Base-by-base conservation (phyloP, 2,797 vertebrate species). In the Agapornis canus region DNA sequence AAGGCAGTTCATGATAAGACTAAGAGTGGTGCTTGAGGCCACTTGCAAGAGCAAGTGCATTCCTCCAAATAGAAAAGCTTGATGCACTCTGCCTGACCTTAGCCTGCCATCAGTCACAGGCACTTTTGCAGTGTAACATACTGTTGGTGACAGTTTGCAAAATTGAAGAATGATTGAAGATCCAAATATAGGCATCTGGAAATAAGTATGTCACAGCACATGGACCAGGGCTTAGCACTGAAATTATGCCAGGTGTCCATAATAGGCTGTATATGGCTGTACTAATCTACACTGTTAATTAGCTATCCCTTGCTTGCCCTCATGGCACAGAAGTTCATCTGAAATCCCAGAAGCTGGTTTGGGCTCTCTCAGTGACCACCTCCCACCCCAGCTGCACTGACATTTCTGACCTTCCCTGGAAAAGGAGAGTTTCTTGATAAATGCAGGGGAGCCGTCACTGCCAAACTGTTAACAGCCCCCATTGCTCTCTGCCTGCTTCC, bases 211-310 rank as follows among this genome's bases (percentile, higher is more conserved):
- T 54, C 31, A 26, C 31, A 68, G 72, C 40, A 71, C 13, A 4
- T 5, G 48, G 51, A 40, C 52, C 7, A 23, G n/a, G 35, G n/a
- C 39, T 57, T 63, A 68, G 25, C 37, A 19, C 21, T 86, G 73
- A 76, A 79, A 21, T 57, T 11, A 32, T 27, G n/a, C 35, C 52
- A 42, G 47, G 29, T 61, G 43, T 70, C 29, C 25, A 25, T 37
- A 40, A 45, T 10, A 19, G 9, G 35, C 29, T 0, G 0, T 32
- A 29, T 25, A 31, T 42, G 32, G 7, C 35, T 5, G 4, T 25
- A 29, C 21, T 47, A 15, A 68, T n/a, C n/a, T 61, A 23, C 17
- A 8, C 21, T 26, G 65, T 32, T 71, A 35, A 45, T 59, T 65
- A 72, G 43, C 17, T n/a, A 29, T n/a, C 9, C 2, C 49, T 66